phyloP scores from a whole-genome alignment of 1,140 invertebrate genomes.

The Meteorus sp. region DNA sequence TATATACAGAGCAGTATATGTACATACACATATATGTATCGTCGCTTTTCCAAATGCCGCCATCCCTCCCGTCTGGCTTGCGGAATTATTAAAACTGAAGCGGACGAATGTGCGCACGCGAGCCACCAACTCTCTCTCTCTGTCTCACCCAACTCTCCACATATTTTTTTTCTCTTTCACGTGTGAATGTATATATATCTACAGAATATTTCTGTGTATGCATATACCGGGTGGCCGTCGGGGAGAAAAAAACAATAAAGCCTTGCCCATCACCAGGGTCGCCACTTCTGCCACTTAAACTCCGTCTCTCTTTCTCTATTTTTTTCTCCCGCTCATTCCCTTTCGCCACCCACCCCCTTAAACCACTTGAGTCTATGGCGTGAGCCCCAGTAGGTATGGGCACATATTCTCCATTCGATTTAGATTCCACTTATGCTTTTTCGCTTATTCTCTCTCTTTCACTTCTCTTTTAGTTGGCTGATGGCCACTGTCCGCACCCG shows the following conservation, averaged over 20 bases:
- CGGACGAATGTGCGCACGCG: slow-evolving; percentile 7
- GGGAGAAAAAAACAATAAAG: slow-evolving; percentile 29
- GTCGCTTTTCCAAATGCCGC: neutral
- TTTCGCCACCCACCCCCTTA: slow-evolving; percentile 13
- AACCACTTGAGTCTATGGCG: slow-evolving; percentile 24
- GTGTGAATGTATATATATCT: neutral
- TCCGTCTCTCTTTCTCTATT: slow-evolving; percentile 8
- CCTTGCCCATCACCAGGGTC: slow-evolving; percentile 12
- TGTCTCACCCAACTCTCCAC: neutral
- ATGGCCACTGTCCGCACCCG: slow-evolving; percentile 8
- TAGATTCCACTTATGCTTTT: slow-evolving; percentile 20
- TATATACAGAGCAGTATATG: neutral
- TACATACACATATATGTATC: slow-evolving; percentile 11
- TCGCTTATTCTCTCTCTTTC: neutral
- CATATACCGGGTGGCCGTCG: slow-evolving; percentile 28
- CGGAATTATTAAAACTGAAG: slow-evolving; percentile 32
- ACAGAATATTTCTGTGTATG: slow-evolving; percentile 17
- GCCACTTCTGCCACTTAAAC: slow-evolving; percentile 31
- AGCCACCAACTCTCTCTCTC: too few species aligned
- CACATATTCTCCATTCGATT: slow-evolving; percentile 27
- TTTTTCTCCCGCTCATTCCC: neutral
- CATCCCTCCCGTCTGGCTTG: slow-evolving; percentile 5
- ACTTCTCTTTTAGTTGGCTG: too few species aligned
- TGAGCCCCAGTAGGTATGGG: neutral
- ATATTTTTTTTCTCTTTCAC: neutral